A percentile compares a stretch with the other conserved stretches of the same genome.
These are phyloP conservation scores for Branchellion lobata DNA, from an alignment of 2,888 invertebrate species.

Conservation along the genomic window DNA sequence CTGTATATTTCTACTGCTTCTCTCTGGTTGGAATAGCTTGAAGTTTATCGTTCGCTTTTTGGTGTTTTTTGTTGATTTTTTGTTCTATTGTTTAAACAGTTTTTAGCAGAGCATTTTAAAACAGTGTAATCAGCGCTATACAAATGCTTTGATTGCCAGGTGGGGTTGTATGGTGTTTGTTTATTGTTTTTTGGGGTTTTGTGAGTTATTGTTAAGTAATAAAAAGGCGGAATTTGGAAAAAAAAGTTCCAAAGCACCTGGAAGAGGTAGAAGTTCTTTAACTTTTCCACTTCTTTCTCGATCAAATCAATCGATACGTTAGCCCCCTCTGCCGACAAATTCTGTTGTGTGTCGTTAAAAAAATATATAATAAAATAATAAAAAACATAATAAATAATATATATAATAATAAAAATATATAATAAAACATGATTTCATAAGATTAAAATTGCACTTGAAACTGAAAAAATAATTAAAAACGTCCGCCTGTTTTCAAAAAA, in stretches of 20 bases:
- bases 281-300: conserved; percentile 90
- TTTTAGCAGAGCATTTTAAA: no score
- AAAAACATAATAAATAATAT: neutral
- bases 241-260: conserved; percentile 75
- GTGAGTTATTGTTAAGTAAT: no score
- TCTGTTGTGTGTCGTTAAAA: conserved; percentile 6
- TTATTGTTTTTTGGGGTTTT: no score
- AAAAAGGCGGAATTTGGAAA: no score
- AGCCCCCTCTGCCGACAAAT: conserved; percentile 32
- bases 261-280: conserved; percentile 93
- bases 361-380: neutral
- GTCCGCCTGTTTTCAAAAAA: neutral
- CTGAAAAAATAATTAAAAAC: no score
- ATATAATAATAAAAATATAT: neutral
- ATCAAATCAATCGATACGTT: conserved; percentile 73
- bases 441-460: no score
- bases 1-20: conserved; percentile 92
- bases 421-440: no score
- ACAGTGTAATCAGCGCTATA: no score
- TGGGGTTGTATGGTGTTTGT: no score
- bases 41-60: neutral
- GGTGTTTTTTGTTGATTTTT: neutral
- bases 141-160: no score
- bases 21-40: conserved; percentile 54
- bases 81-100: no score